Conservation (phyloP, 1,140 invertebrate species). For the Gonatopus flavifemur region DNA sequence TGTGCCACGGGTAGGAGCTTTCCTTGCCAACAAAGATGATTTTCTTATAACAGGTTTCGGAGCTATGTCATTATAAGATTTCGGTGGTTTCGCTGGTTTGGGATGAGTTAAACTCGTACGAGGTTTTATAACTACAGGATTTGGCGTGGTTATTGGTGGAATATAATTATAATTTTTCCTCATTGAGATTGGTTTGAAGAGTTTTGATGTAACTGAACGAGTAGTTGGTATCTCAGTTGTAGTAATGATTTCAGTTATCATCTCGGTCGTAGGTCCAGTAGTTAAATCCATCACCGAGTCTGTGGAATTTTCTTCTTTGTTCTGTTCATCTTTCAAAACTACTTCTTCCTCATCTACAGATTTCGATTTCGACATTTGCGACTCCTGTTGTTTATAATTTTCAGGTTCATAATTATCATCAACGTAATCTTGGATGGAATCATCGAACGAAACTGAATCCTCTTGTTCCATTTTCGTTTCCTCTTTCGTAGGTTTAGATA, state of each 20-base stretch:
- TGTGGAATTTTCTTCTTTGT: conserved; percentile 6
- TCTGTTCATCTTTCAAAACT: conserved; percentile 10
- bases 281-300: neutral
- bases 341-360: conserved; percentile 5
- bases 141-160: conserved; percentile 47
- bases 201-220: conserved; percentile 30
- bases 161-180: conserved; percentile 49
- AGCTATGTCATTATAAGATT: conserved; percentile 46
- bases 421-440: conserved; percentile 51
- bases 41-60: conserved; percentile 51
- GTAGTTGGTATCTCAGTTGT: conserved; percentile 25
- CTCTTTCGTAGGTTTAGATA: conserved; percentile 39
- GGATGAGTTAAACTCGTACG: conserved; percentile 40
- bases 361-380: neutral
- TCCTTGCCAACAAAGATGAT: conserved; percentile 33
- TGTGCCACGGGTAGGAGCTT: conserved; percentile 4
- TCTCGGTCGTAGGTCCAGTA: conserved; percentile 15
- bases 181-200: conserved; percentile 44
- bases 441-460: conserved; percentile 34
- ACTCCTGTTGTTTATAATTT: conserved; percentile 35
- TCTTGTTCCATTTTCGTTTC: conserved; percentile 16
- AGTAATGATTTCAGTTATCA: conserved; percentile 14
- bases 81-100: conserved; percentile 46
- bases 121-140: conserved; percentile 47
- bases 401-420: conserved; percentile 62